Conservation (phyloP, 2,113 vertebrate genomes). For the Scophthalmus maximus region DNA sequence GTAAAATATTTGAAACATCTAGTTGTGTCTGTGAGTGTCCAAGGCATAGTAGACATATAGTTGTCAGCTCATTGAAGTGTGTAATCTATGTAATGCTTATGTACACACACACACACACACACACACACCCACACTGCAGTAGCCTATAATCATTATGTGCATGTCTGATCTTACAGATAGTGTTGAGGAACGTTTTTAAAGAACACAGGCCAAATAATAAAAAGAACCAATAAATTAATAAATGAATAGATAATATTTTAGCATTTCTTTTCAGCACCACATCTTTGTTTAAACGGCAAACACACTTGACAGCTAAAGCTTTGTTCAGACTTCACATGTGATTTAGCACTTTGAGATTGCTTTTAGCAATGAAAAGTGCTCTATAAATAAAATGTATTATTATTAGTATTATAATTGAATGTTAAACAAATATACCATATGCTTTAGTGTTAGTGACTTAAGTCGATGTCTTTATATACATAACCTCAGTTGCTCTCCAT, state of each 20-base stretch:
- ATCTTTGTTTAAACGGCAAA: constrained; percentile 14
- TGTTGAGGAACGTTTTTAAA: too few relatives aligned
- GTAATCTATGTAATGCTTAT: neutral
- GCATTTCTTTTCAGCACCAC: too few relatives aligned
- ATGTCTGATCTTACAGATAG: too few relatives aligned
- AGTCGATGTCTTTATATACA: neutral
- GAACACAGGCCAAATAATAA: neutral
- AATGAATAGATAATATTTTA: neutral
- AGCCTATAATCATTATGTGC: neutral
- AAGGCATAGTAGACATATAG: neutral
- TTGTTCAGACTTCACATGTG: neutral
- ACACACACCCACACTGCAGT: neutral
- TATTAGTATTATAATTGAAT: too few relatives aligned
- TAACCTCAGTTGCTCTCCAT: neutral
- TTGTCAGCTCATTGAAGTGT: neutral
- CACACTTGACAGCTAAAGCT: neutral
- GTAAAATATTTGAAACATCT: neutral
- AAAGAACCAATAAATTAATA: neutral
- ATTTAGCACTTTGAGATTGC: too few relatives aligned
- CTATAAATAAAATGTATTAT: too few relatives aligned
- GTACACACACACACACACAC: neutral
- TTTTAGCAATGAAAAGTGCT: too few relatives aligned
- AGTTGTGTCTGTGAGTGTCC: neutral
- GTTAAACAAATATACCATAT: too few relatives aligned
- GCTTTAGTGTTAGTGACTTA: constrained; percentile 13